phyloP scores from a whole-genome alignment of 2,888 invertebrate species.

The Amphimallon solstitiale region DNA sequence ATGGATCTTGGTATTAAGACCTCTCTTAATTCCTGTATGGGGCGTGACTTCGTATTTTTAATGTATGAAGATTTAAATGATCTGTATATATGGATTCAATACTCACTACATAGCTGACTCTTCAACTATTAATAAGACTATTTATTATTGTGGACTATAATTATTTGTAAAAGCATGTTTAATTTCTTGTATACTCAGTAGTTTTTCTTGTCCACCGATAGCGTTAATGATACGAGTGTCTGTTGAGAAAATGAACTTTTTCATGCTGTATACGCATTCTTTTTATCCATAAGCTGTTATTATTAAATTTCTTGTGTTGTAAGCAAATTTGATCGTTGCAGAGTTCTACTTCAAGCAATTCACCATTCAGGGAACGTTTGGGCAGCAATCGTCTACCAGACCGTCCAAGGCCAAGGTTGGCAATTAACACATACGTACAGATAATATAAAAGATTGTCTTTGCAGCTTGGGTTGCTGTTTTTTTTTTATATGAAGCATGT shows the following conservation, averaged over 20 bases:
- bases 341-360: constrained; percentile 72
- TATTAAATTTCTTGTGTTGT: not conserved
- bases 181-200: too few relatives aligned
- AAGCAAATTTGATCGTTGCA: constrained; percentile 59
- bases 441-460: constrained; percentile 43
- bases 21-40: too few relatives aligned
- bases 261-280: not conserved
- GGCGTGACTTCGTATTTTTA: too few relatives aligned
- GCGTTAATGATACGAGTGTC: too few relatives aligned
- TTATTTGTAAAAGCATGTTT: too few relatives aligned
- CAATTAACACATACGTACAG: constrained; percentile 10
- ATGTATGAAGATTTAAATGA: too few relatives aligned
- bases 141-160: too few relatives aligned
- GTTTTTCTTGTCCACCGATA: too few relatives aligned
- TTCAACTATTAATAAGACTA: too few relatives aligned
- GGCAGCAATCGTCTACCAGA: constrained; percentile 90
- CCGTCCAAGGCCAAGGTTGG: constrained; percentile 81
- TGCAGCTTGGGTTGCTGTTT: constrained; percentile 56
- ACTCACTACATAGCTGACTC: too few relatives aligned
- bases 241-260: not conserved
- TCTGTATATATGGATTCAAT: too few relatives aligned
- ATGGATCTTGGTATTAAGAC: too few relatives aligned
- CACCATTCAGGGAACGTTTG: constrained; percentile 88
- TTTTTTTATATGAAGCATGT: constrained; percentile 39
- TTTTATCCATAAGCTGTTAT: not conserved